A percentile compares a stretch with the other conserved stretches of the same genome.
Conservation (phyloP, 1,140 invertebrate species). For the Zaprionus lachaisei region DNA sequence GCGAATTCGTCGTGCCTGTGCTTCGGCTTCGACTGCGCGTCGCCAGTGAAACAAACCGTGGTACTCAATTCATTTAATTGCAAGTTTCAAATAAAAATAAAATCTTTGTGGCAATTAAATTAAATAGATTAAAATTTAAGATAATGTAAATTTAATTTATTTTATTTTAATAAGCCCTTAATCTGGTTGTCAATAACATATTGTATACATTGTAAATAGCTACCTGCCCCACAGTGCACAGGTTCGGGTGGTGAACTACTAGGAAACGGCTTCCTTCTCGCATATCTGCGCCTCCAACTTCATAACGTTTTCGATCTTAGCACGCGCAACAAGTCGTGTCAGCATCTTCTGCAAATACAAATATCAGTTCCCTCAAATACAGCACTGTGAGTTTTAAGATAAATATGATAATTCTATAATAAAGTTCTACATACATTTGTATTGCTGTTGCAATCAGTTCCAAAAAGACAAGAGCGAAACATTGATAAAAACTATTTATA, state of each 20-base stretch:
- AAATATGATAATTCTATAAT: background rate
- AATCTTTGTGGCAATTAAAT: too few relatives aligned
- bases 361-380: background rate
- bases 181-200: background rate
- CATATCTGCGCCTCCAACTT: background rate
- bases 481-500: conserved; percentile 5
- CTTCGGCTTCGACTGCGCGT: too few relatives aligned
- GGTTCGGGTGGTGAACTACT: background rate
- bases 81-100: too few relatives aligned
- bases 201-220: background rate
- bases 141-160: background rate
- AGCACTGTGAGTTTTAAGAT: background rate
- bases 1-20: too few relatives aligned
- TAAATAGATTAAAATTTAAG: background rate
- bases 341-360: background rate
- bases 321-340: conserved; percentile 41
- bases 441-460: background rate
- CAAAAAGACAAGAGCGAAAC: background rate
- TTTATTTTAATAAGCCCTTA: background rate
- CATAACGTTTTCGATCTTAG: conserved; percentile 27
- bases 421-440: background rate
- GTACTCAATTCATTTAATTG: too few relatives aligned
- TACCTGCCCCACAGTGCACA: conserved; percentile 15
- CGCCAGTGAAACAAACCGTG: too few relatives aligned
- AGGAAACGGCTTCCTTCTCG: background rate